Conservation (phyloP, 2,888 invertebrate species). For the Mellilla xanthometata region DNA sequence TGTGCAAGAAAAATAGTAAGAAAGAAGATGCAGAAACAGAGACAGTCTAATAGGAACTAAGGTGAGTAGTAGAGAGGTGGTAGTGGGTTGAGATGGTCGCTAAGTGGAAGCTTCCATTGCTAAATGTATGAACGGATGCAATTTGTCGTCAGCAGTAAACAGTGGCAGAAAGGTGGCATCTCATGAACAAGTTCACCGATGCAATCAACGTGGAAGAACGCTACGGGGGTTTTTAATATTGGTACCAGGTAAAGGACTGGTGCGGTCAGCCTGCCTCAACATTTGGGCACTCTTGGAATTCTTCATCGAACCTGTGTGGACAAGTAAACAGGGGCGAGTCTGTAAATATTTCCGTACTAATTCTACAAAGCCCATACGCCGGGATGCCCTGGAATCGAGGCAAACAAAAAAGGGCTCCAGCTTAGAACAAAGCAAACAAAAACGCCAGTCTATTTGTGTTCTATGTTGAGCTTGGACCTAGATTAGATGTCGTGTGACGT, state of each 20-base stretch:
- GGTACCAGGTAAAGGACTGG: slow-evolving; percentile 84
- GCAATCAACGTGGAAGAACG: slow-evolving; percentile 60
- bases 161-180: slow-evolving; percentile 49
- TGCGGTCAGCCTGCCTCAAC: slow-evolving; percentile 85
- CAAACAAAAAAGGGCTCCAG: slow-evolving; percentile 36
- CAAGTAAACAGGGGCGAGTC: slow-evolving; percentile 74
- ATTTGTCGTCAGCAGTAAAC: slow-evolving; percentile 59
- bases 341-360: slow-evolving; percentile 54
- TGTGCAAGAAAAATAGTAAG: slow-evolving; percentile 57
- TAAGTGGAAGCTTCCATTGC: slow-evolving; percentile 34
- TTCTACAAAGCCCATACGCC: slow-evolving; percentile 42
- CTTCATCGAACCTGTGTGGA: slow-evolving; percentile 84
- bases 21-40: slow-evolving; percentile 27
- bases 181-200: slow-evolving; percentile 58
- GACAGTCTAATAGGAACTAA: slow-evolving; percentile 29
- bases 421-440: slow-evolving; percentile 49
- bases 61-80: slow-evolving; percentile 20
- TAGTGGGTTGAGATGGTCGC: slow-evolving; percentile 17
- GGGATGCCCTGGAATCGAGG: slow-evolving; percentile 40
- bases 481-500: slow-evolving; percentile 41
- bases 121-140: slow-evolving; percentile 49
- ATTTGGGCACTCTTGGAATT: slow-evolving; percentile 86
- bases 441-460: slow-evolving; percentile 39
- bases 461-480: slow-evolving; percentile 34
- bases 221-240: slow-evolving; percentile 69